A percentile compares a stretch with the other conserved stretches of the same genome.
phyloP scores from a whole-genome alignment of 2,888 invertebrate species.

The Asteroscopus sphinx region DNA sequence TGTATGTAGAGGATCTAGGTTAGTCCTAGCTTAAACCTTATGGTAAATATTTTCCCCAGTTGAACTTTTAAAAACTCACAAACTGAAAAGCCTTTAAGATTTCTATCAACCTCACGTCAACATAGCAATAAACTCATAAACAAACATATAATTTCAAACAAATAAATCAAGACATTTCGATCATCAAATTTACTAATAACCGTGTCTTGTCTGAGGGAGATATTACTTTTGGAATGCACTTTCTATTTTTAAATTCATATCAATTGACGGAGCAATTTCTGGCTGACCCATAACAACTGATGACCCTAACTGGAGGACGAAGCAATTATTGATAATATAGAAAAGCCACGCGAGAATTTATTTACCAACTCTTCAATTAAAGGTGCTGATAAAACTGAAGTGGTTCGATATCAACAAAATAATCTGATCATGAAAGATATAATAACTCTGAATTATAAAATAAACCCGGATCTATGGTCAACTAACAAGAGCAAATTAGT shows the following conservation, averaged over 20 bases:
- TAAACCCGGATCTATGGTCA: slow-evolving; percentile 46
- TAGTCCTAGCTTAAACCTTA: neutral
- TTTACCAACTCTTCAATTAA: neutral
- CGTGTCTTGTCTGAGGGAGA: slow-evolving; percentile 26
- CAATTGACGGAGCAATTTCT: slow-evolving; percentile 23
- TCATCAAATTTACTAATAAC: slow-evolving; percentile 32
- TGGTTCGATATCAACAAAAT: slow-evolving; percentile 27
- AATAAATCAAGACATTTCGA: slow-evolving; percentile 36
- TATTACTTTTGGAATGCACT: slow-evolving; percentile 45
- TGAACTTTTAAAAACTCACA: neutral
- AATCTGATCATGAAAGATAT: slow-evolving; percentile 39
- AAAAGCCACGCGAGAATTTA: slow-evolving; percentile 9
- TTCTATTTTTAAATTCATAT: slow-evolving; percentile 48
- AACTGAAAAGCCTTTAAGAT: too few species aligned
- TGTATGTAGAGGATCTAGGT: neutral
- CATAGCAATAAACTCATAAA: slow-evolving; percentile 9
- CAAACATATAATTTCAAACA: slow-evolving; percentile 25
- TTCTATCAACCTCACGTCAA: neutral
- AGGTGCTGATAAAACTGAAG: slow-evolving; percentile 20
- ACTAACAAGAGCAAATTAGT: slow-evolving; percentile 37
- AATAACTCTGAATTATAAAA: slow-evolving; percentile 13
- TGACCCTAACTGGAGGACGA: slow-evolving; percentile 33
- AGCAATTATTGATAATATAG: slow-evolving; percentile 3
- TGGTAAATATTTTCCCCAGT: neutral
- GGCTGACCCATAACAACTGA: slow-evolving; percentile 32